Evolutionary conservation across 2,888 invertebrate species (phyloP).

Genomic region (Sylvicola cinctus): DNA sequence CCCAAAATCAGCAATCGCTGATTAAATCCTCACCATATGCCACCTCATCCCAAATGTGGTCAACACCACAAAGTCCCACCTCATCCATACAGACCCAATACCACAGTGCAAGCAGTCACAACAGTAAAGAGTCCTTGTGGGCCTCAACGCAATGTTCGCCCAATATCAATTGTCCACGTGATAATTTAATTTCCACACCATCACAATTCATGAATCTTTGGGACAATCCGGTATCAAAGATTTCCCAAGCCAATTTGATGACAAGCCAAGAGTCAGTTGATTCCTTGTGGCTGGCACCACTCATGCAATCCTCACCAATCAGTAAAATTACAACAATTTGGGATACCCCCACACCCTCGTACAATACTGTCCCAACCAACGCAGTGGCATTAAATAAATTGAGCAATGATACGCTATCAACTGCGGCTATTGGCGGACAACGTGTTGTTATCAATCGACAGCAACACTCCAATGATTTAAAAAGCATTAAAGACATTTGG

Average conservation of each 20-base stretch:
- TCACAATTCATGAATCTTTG: conserved; percentile 9
- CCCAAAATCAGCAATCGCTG: conserved; percentile 12
- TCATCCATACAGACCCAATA: conserved; percentile 11
- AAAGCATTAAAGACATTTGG: no score
- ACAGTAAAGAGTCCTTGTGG: conserved; percentile 25
- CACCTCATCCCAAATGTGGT: conserved; percentile 17
- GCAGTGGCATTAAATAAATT: conserved; percentile 4
- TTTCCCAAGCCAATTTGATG: conserved; percentile 9
- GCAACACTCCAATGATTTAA: no score
- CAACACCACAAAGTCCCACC: conserved; percentile 18
- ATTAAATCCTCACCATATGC: conserved; percentile 17
- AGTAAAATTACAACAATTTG: conserved; percentile 20
- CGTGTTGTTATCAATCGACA: no score
- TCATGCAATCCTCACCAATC: conserved; percentile 4
- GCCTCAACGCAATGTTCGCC: conserved; percentile 20
- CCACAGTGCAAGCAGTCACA: conserved; percentile 15
- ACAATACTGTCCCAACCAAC: conserved; percentile 6
- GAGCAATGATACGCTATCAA: no score
- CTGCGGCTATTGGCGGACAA: no score
- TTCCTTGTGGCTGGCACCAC: conserved; percentile 10
- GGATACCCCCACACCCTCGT: conserved; percentile 12
- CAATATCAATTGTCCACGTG: conserved; percentile 15
- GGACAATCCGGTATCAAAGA: conserved; percentile 11
- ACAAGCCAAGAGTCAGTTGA: conserved; percentile 9
- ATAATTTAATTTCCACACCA: conserved; percentile 6